Evolutionary conservation across 2,888 invertebrate species (phyloP).

Genomic region (Mythimna impura): DNA sequence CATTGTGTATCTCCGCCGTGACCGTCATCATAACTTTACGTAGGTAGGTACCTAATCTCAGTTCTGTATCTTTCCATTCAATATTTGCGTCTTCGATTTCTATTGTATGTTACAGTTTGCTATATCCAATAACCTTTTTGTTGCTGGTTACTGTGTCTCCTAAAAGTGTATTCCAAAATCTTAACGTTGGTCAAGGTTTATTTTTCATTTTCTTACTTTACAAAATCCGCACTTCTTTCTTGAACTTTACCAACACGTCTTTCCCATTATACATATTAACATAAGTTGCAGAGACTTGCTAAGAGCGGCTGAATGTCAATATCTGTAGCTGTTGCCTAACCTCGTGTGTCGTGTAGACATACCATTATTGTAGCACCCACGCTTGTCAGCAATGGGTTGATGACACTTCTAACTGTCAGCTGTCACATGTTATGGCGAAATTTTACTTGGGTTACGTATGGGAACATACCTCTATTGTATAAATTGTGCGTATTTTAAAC

Average conservation of each 20-base stretch:
- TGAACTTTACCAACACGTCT: conserved; percentile 1
- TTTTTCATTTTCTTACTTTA: neutral
- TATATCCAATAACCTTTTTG: neutral
- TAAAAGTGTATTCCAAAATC: neutral
- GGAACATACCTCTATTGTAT: neutral
- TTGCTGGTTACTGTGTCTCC: neutral
- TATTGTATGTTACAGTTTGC: neutral
- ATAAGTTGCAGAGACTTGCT: conserved; percentile 26
- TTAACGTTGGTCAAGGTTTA: neutral
- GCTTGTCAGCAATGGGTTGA: conserved; percentile 52
- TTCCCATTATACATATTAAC: conserved; percentile 33
- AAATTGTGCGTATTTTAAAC: neutral
- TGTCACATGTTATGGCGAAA: conserved; percentile 49
- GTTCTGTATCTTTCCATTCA: neutral
- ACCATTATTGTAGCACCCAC: conserved; percentile 61
- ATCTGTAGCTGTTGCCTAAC: conserved; percentile 35
- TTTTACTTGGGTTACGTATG: conserved; percentile 5
- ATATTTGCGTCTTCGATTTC: conserved; percentile 14
- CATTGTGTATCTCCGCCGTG: neutral
- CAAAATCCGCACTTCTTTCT: neutral
- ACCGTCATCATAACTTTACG: neutral
- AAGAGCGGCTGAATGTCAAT: conserved; percentile 46
- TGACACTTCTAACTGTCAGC: conserved; percentile 60
- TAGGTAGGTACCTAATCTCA: neutral
- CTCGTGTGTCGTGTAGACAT: conserved; percentile 40